Evolutionary conservation across 2,888 invertebrate genomes (phyloP), one percentile per base, ranked within the genome.

Genomic region (Ligdia adustata): DNA sequence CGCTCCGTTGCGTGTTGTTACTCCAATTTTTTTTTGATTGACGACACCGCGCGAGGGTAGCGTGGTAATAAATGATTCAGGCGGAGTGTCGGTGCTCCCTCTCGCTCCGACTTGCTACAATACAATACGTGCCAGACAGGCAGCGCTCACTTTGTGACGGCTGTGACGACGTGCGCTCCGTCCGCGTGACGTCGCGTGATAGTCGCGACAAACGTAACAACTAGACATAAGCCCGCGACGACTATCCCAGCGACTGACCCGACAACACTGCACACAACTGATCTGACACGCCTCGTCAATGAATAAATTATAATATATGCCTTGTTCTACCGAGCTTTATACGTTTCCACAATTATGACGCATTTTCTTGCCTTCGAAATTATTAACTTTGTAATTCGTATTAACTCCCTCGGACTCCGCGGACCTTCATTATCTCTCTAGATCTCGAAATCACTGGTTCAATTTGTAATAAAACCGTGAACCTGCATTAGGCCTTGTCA

Each of bases 61-160:
- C 58, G 52, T 55, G 60, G 53, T 71, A 69, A 73, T 72, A 72
- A 75, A 74, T 71, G 72, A 72, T 71, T 73, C 68, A 64, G 62
- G 34, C 33, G 20, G 40, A 55, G 49, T 49, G 46, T 53, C 35
- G 41, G 22, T 33, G 47, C 39, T 51, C 52, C 53, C 46, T 48
- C 45, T 52, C 51, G 16, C 37, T 47, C 32, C 27, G 9, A 32
- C 27, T 28, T 37, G 42, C 43, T 4, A 27, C 16, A 5, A 5
- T 5, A n/a, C 13, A 27, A 11, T 31, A 31, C 37, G 40, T 37
- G 35, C 7, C 40, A n/a, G 24, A 31, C 26, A 32, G 31, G 43
- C 41, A 27, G 37, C 49, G 52, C 46, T 56, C 56, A 47, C 52
- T 57, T 51, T 49, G 49, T 59, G 50, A 44, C 49, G 47, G 48